A percentile compares a stretch with the other conserved stretches of the same genome.
These are phyloP conservation scores for Stichodactyla mertensii DNA, from an alignment of 64 coral and sea anemone genomes.

Conservation along the genomic window DNA sequence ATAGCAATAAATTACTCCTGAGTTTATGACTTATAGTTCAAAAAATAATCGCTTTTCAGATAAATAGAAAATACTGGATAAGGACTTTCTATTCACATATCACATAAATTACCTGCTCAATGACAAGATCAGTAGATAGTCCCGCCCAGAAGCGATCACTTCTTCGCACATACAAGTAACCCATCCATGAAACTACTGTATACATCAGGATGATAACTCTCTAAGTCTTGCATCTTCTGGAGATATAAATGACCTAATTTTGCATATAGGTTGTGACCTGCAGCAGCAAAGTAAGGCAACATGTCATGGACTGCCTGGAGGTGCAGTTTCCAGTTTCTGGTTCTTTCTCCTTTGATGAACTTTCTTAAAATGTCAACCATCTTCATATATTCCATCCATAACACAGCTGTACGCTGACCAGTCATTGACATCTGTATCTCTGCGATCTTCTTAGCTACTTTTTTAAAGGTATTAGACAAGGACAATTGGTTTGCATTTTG, in stretches of 20 bases:
- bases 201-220: background rate
- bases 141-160: slow-evolving; percentile 16
- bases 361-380: slow-evolving; percentile 11
- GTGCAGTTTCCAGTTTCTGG: slow-evolving; percentile 32
- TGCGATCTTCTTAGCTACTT: background rate
- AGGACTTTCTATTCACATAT: background rate
- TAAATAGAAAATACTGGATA: background rate
- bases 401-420: background rate
- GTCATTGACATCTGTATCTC: background rate
- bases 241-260: slow-evolving; percentile 20
- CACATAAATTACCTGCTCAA: background rate
- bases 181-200: slow-evolving; percentile 7
- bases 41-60: background rate
- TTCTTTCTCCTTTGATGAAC: slow-evolving; percentile 19
- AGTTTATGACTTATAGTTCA: background rate
- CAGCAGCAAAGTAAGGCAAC: slow-evolving; percentile 34
- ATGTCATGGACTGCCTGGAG: slow-evolving; percentile 22
- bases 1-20: too few species aligned
- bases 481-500: background rate
- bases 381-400: slow-evolving; percentile 13
- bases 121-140: slow-evolving; percentile 4
- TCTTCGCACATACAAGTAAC: background rate
- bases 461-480: background rate
- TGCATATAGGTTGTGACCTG: slow-evolving; percentile 9
- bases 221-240: background rate